phyloP scores from a whole-genome alignment of 2,113 vertebrate species.

The Petrocephalus zakoni region DNA sequence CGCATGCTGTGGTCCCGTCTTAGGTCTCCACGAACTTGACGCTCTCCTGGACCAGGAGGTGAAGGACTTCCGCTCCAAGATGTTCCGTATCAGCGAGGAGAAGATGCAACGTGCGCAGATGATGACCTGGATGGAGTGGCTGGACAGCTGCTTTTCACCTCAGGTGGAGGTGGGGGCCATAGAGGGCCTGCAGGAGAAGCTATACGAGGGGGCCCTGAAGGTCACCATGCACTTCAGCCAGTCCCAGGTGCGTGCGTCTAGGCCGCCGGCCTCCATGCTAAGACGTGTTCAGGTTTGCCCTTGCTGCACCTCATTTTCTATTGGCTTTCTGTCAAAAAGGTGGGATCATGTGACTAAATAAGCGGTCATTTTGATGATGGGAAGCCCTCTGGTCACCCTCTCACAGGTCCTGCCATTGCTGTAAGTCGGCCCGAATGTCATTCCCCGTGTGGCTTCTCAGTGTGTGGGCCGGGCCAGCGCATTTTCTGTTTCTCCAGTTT shows the following conservation, averaged over 20 bases:
- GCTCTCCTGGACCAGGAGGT: constrained; percentile 87
- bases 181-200: constrained; percentile 72
- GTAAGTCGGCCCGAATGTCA: background rate
- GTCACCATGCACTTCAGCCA: constrained; percentile 89
- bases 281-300: background rate
- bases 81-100: constrained; percentile 83
- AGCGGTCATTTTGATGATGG: constrained; percentile 36
- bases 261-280: background rate
- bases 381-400: constrained; percentile 50
- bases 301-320: background rate
- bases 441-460: background rate
- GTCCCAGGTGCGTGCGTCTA: constrained; percentile 70
- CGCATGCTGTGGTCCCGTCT: background rate
- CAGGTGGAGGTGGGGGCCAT: constrained; percentile 67
- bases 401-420: background rate
- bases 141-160: constrained; percentile 80
- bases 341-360: constrained; percentile 36
- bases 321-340: background rate
- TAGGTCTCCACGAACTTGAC: constrained; percentile 93
- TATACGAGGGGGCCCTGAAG: constrained; percentile 72
- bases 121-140: constrained; percentile 83
- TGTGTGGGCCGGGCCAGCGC: background rate
- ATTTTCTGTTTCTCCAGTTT: background rate
- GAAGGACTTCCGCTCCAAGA: constrained; percentile 90
- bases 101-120: constrained; percentile 77